Evolutionary conservation across 2,888 invertebrate genomes (phyloP), one percentile per base, ranked within the genome.

Genomic region (Drosophila formosana): DNA sequence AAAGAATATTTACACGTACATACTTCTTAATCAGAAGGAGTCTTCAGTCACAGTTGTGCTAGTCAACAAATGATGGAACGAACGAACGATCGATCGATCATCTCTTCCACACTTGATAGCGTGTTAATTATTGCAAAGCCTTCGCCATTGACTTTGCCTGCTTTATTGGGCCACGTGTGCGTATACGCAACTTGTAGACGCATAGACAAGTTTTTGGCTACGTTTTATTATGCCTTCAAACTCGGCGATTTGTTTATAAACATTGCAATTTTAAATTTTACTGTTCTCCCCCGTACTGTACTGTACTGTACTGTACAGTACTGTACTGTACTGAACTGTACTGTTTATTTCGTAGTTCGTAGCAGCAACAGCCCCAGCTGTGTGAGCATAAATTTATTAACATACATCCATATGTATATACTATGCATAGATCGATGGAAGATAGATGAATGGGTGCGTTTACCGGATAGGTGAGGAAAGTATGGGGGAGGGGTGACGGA

Each of bases 211-310:
- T 32, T 49, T 50, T 66, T 68, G 66, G 56, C 60, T 66, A 57
- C 65, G 57, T 83, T 87, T 87, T 78, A 84, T 82, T 79, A 82
- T 88, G 69, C 66, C 78, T 68, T 64, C 78, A 63, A 45, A 37
- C 37, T 46, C 34, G 46, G 18, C 46, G 88, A 87, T 82, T 86
- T 86, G 86, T 86, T 86, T 86, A 88, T 89, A 86, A 86, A 89
- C 88, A 85, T 89, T 89, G 86, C 85, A 88, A 89, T 88, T 86
- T 85, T 82, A 45, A 75, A 85, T 82, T 89, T 80, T 89, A 84
- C 88, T 58, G 51, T 39, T 37, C 37, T 13, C 11, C 18, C 18
- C 18, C 18, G 18, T 18, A 5, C 28, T 5, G 28, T 30, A 30
- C 5, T 4, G 37, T 32, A 46, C 45, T 72, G 28, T 30, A 30